Conservation (phyloP, 37 sponge, comb jelly and placozoan genomes). For the Bolinopsis microptera region DNA sequence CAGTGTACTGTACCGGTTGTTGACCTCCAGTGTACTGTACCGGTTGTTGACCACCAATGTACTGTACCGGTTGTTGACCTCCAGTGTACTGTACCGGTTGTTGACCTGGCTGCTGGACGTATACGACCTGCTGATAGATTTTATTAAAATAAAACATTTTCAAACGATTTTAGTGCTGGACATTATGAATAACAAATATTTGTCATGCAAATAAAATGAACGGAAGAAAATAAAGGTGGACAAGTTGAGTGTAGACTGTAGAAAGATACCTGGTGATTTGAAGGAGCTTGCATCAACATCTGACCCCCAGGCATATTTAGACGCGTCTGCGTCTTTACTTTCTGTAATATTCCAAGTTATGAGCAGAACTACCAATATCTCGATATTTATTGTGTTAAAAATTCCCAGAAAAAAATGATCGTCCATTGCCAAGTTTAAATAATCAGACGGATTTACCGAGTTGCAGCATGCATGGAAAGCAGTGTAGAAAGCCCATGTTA, state of each 20-base stretch:
- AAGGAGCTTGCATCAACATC: too few relatives aligned
- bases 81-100: neutral
- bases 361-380: too few relatives aligned
- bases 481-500: conserved; percentile 37
- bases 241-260: too few relatives aligned
- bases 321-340: neutral
- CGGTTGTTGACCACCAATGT: neutral
- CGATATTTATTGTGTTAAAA: too few relatives aligned
- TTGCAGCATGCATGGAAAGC: conserved; percentile 36
- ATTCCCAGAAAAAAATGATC: too few relatives aligned
- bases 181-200: too few relatives aligned
- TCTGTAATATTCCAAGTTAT: too few relatives aligned
- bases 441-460: neutral
- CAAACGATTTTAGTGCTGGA: too few relatives aligned
- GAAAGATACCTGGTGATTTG: too few relatives aligned
- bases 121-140: conserved; percentile 8
- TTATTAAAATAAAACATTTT: neutral
- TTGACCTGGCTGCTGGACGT: neutral
- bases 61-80: neutral
- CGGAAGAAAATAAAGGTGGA: too few relatives aligned
- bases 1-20: neutral
- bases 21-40: neutral
- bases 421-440: too few relatives aligned
- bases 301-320: neutral
- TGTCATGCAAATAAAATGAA: too few relatives aligned